Evolutionary conservation across 2,113 vertebrate species (phyloP), one percentile per base, ranked within the genome.

Genomic region (Eulemur rufifrons): DNA sequence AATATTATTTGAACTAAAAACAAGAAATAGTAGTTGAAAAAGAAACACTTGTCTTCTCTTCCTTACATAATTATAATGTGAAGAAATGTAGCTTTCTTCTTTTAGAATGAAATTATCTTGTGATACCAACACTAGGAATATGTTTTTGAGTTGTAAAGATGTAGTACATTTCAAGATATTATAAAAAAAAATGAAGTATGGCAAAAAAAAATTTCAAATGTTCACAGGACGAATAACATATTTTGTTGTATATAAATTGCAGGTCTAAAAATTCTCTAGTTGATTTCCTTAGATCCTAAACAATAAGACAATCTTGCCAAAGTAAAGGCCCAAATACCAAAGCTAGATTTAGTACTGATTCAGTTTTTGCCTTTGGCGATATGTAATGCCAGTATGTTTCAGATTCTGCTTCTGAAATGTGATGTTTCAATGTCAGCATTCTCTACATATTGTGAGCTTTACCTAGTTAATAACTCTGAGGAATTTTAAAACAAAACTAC

Each of bases 101-200:
- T 52, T 68, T 47, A 61, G 68, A 71, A 84, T 83, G 42, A 80
- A 80, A 68, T 56, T 54, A 2, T 32, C 87, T 87, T 61, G 42
- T 90, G 17, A 68, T 91, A 59, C 32, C 8, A 78, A 68, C 20
- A 90, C 10, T 3, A 59, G 10, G 4, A 89, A 8, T 86, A 52
- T 91, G 71, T 94, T 76, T 76, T 64, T 73, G 56, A 76, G 27
- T 37, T 80, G 12, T 89, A 85, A 89, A 92, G 74, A 56, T 80
- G 8, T 78, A 84, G 10, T 59, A 11, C 54, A 37, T 83, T 86
- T 87, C 17, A 94, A 86, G 63, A 37, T 84, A 69, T 37, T 85
- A 17, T 93, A 11, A 25, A 81, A 85, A 89, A 89, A 63, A 81
- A 56, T 52, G 77, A 95, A 94, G 4, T 42, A 89, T 59, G 14